Evolutionary conservation across 2,113 vertebrate species (phyloP).

Genomic region (Equus przewalskii): DNA sequence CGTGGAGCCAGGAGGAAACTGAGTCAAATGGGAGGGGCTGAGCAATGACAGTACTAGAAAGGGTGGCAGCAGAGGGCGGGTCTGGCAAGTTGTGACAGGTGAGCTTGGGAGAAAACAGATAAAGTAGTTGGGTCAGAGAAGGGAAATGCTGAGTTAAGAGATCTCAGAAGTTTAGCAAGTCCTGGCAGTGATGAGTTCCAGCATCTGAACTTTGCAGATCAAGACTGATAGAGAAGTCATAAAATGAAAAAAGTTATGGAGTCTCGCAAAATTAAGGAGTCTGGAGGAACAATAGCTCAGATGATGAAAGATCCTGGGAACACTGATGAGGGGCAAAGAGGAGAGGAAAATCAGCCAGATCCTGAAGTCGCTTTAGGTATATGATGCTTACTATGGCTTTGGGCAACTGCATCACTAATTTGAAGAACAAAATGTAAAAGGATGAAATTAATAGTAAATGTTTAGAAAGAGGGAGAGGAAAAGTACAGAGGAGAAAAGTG

Average conservation of each 20-base stretch:
- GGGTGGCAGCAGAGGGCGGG: neutral
- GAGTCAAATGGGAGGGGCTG: neutral
- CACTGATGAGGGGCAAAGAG: neutral
- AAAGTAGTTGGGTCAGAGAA: neutral
- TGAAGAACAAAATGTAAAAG: conserved; percentile 33
- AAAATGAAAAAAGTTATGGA: neutral
- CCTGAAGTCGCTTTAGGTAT: neutral
- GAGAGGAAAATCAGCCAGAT: neutral
- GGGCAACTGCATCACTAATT: neutral
- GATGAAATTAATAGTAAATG: neutral
- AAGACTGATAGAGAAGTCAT: neutral
- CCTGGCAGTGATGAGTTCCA: neutral
- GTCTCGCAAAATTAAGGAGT: neutral
- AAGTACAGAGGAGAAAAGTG: neutral
- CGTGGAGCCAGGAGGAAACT: neutral
- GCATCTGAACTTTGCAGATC: neutral
- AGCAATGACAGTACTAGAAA: neutral
- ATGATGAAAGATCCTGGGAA: neutral
- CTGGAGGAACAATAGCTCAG: neutral
- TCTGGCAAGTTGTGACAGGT: neutral
- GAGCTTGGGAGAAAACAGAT: neutral
- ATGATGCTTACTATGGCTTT: neutral
- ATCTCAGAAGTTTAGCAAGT: conserved; percentile 5
- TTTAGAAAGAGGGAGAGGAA: neutral
- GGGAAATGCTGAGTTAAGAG: neutral